A percentile compares a stretch with the other conserved stretches of the same genome.
These are phyloP conservation scores for Mythimna lalbum DNA, from an alignment of 2,888 invertebrate species.

Conservation along the genomic window DNA sequence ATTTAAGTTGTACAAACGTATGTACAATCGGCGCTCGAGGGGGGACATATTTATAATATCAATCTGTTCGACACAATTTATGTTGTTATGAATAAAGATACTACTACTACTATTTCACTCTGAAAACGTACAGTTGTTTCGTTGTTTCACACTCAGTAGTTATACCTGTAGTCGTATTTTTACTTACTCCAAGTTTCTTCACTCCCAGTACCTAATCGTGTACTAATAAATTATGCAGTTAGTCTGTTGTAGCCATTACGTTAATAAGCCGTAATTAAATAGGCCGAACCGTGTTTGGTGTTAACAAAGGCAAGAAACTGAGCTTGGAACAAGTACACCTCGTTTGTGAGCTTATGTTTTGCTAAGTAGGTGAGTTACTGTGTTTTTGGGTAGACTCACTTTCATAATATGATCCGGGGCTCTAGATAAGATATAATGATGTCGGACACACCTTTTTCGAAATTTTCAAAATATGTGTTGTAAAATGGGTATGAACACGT, in stretches of 20 bases:
- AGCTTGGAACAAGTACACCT: background rate
- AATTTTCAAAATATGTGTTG: no score
- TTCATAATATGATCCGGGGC: no score
- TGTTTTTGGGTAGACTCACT: background rate
- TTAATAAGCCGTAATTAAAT: constrained; percentile 80
- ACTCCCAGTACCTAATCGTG: constrained; percentile 40
- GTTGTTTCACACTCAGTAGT: background rate
- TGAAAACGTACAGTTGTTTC: background rate
- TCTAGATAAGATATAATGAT: no score
- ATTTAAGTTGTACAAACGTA: no score
- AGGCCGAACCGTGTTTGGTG: constrained; percentile 69
- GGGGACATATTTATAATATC: no score
- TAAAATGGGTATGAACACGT: no score
- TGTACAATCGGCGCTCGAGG: no score
- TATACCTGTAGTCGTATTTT: background rate
- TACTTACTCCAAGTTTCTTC: constrained; percentile 16
- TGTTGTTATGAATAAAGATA: no score
- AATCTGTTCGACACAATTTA: no score
- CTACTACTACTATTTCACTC: no score
- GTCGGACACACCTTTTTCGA: no score
- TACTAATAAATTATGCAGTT: constrained; percentile 66
- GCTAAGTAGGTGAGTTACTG: constrained; percentile 9
- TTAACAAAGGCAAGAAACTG: constrained; percentile 66
- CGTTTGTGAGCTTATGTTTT: constrained; percentile 33
- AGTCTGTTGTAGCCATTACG: constrained; percentile 66